Evolutionary conservation across 2,113 vertebrate species (phyloP), one percentile per base, ranked within the genome.

Genomic region (Columba janthina): DNA sequence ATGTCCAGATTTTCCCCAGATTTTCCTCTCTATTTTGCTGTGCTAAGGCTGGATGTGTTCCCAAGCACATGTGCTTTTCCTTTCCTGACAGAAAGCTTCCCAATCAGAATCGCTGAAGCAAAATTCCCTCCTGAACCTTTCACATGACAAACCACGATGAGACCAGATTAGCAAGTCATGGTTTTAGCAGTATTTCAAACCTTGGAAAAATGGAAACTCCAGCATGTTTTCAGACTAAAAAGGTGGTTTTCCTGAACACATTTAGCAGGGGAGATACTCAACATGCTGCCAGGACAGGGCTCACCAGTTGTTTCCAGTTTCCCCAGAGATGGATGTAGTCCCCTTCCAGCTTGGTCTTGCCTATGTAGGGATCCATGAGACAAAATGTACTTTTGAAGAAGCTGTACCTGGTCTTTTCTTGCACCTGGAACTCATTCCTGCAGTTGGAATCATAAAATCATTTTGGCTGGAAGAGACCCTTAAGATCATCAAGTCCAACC

Each of bases 341-440:
- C 14, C 31, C 12, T 61, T 67, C 36, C n/a, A 62, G 15, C 40
- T 44, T 75, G 24, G 28, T 31, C 62, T 80, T 75, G 48, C 48
- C 36, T 66, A 6, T 0, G 2, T 0, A 70, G 18, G 31, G 10
- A n/a, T 36, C 74, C 51, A 65, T 9, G 34, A 15, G 15, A 28
- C 42, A 56, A 70, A 64, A 48, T 12, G 3, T 42, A 10, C 18
- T 67, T 79, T 22, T 29, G 22, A 62, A 89, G 86, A 86, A 19
- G 6, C 28, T 29, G 1, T 54, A 18, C 21, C 25, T 42, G 22
- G 1, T 60, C 19, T 40, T 69, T 79, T 76, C 11, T 6, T 31
- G 36, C 40, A 8, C 5, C 16, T 53, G 29, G 42, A 34, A 22
- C 44, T 83, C 24, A 60, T 12, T 77, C 22, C 38, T 28, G 5